Conservation (phyloP, 2,113 vertebrate genomes). For the Anthoscopus minutus region DNA sequence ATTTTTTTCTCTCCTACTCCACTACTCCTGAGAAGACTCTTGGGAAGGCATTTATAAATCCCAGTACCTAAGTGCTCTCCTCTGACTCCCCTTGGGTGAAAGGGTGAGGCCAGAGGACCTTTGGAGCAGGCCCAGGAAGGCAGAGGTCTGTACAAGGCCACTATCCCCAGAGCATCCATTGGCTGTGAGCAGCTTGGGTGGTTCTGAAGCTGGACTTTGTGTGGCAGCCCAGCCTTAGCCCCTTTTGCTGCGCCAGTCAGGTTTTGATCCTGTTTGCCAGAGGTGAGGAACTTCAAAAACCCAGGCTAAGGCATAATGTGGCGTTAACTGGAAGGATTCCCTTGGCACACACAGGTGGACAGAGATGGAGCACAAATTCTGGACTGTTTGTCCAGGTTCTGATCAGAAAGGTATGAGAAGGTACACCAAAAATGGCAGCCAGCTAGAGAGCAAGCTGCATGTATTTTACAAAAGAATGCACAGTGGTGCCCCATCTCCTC, state of each 20-base stretch:
- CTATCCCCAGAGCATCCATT: neutral
- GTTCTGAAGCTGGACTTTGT: neutral
- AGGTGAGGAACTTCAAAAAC: neutral
- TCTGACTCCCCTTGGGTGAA: neutral
- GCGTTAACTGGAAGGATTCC: neutral
- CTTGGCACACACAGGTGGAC: neutral
- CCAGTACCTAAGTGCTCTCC: neutral
- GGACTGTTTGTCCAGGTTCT: neutral
- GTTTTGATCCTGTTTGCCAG: neutral
- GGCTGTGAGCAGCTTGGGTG: rapidly evolving
- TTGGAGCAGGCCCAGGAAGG: neutral
- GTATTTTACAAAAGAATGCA: neutral
- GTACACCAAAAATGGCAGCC: neutral
- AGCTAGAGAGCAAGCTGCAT: neutral
- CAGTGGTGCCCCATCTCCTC: neutral
- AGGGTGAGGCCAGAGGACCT: neutral
- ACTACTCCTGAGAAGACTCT: neutral
- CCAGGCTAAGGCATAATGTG: neutral
- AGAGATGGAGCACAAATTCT: neutral
- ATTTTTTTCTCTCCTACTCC: neutral
- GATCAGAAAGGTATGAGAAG: neutral
- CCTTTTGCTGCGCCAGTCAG: neutral
- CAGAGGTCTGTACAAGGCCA: neutral
- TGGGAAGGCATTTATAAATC: neutral
- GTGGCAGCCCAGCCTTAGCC: neutral